phyloP scores from a whole-genome alignment of 64 coral and sea anemone species.

The Montipora efflorescens region DNA sequence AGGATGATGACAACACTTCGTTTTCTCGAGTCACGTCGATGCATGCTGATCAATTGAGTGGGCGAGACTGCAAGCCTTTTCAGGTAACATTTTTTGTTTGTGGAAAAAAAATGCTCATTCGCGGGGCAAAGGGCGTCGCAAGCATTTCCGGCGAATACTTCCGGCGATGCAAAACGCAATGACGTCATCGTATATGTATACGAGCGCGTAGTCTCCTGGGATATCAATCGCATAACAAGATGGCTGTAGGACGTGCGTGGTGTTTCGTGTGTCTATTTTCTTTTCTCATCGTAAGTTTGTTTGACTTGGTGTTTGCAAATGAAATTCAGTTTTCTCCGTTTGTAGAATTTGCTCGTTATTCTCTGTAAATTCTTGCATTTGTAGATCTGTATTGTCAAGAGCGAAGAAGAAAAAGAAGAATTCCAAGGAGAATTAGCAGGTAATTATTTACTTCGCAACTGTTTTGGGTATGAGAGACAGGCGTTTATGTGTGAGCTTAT shows the following conservation, averaged over 20 bases:
- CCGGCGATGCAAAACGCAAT: background rate
- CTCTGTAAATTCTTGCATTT: too few species aligned
- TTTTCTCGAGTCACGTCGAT: background rate
- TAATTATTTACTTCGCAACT: too few species aligned
- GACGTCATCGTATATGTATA: conserved; percentile 11
- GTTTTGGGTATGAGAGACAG: too few species aligned
- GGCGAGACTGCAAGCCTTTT: background rate
- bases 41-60: background rate
- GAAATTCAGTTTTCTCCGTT: background rate
- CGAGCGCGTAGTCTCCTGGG: background rate
- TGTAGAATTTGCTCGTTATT: background rate
- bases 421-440: too few species aligned
- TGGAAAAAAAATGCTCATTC: background rate
- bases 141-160: conserved; percentile 22
- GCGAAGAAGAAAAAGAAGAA: background rate
- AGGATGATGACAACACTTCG: background rate
- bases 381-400: background rate
- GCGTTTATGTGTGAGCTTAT: too few species aligned
- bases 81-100: background rate
- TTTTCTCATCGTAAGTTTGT: conserved; percentile 25
- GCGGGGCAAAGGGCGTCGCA: background rate
- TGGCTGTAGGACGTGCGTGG: background rate
- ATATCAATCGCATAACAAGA: background rate
- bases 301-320: too few species aligned
- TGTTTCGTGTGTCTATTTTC: background rate